A percentile compares a stretch with the other conserved stretches of the same genome.
phyloP scores from a whole-genome alignment of 2,113 vertebrate genomes.

The Fukomys damarensis region DNA sequence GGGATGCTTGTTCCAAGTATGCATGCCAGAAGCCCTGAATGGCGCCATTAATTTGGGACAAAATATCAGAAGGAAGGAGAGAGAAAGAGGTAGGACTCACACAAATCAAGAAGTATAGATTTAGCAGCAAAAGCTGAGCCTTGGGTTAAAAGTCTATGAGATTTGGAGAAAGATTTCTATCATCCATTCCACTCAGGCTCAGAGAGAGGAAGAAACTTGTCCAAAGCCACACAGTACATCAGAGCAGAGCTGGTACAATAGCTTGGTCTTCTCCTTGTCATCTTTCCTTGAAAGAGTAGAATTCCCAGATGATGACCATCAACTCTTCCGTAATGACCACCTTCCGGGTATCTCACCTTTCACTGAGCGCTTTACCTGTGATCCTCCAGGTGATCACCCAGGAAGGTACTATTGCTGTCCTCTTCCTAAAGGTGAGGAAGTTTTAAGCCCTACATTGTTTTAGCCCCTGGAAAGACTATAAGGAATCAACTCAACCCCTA shows the following conservation, averaged over 20 bases:
- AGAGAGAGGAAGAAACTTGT: neutral
- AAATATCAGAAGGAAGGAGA: neutral
- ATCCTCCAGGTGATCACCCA: neutral
- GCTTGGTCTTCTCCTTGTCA: neutral
- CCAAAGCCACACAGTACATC: neutral
- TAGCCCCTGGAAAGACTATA: neutral
- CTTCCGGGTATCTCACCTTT: neutral
- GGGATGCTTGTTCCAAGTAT: neutral
- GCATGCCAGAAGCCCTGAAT: neutral
- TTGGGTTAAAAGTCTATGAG: neutral
- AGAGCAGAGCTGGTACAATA: neutral
- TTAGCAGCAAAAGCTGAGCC: neutral
- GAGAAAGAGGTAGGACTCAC: neutral
- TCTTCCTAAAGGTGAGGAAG: neutral
- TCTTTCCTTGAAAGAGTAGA: neutral
- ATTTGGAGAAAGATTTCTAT: neutral
- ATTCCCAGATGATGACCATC: neutral
- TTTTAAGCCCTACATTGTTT: neutral
- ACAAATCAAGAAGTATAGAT: neutral
- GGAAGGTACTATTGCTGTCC: neutral
- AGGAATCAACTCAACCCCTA: neutral
- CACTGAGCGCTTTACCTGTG: neutral
- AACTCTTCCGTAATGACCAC: neutral
- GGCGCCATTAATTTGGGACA: neutral
- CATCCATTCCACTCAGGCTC: neutral